These are phyloP conservation scores for Hystrix brachyura DNA, from an alignment of 2,113 vertebrate genomes.

Conservation along the genomic window DNA sequence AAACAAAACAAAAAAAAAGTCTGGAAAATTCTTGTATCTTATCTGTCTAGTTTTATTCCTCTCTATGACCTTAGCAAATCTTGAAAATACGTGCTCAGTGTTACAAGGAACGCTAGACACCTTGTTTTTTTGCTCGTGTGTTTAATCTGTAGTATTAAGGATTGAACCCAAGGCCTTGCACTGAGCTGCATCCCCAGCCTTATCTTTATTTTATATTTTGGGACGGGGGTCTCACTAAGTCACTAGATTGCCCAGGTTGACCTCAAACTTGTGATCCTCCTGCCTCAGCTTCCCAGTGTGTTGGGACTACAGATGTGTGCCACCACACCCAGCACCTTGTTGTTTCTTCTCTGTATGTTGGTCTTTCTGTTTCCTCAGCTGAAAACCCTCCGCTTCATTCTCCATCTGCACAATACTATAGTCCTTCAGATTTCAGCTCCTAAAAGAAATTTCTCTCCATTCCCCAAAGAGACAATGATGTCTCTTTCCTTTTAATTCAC, in stretches of 20 bases:
- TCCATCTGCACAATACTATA: background rate
- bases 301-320: too few species aligned
- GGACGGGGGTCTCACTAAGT: background rate
- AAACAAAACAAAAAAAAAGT: background rate
- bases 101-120: background rate
- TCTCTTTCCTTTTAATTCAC: slow-evolving; percentile 23
- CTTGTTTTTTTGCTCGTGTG: background rate
- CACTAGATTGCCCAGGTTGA: background rate
- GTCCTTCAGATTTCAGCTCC: slow-evolving; percentile 37
- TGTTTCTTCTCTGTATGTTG: background rate
- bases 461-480: background rate
- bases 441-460: background rate
- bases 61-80: background rate
- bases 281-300: background rate
- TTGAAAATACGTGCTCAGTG: background rate
- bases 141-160: background rate
- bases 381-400: background rate
- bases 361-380: background rate
- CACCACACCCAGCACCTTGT: background rate
- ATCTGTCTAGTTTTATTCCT: background rate
- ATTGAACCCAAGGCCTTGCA: too few species aligned
- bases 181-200: background rate
- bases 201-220: background rate
- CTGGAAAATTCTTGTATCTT: background rate
- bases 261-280: background rate